Conservation (phyloP, 2,888 invertebrate genomes). For the Amaurobius ferox region DNA sequence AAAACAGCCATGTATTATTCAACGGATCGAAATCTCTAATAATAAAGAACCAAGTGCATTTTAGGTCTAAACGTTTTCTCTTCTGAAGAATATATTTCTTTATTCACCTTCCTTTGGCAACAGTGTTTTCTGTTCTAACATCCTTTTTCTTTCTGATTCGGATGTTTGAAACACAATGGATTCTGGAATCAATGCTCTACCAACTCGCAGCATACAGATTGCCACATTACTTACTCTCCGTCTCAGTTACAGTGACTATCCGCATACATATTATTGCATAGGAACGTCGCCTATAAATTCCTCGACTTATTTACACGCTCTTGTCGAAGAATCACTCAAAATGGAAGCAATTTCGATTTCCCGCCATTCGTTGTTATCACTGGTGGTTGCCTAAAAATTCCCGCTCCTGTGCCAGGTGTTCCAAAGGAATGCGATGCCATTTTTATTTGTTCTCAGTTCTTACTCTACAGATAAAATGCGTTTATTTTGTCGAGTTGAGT, state of each 20-base stretch:
- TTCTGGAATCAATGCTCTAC: constrained; percentile 1
- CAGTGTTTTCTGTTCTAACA: not conserved
- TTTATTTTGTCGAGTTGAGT: constrained; percentile 51
- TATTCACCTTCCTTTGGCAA: not conserved
- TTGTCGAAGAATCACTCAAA: constrained; percentile 58
- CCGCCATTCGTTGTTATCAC: constrained; percentile 39
- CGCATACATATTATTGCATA: constrained; percentile 66
- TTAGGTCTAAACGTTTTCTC: too few species aligned
- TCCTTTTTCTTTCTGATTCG: constrained; percentile 15
- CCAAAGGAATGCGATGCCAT: constrained; percentile 41
- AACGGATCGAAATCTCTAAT: too few species aligned
- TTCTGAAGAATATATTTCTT: too few species aligned
- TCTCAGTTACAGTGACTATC: constrained; percentile 25
- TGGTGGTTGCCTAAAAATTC: constrained; percentile 39
- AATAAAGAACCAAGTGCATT: too few species aligned
- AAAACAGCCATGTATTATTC: too few species aligned
- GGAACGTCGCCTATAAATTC: constrained; percentile 44
- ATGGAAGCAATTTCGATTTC: constrained; percentile 65
- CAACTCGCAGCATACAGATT: constrained; percentile 54
- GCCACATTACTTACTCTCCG: constrained; percentile 39
- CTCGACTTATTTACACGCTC: constrained; percentile 53
- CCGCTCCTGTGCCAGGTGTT: constrained; percentile 43
- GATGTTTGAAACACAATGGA: constrained; percentile 6
- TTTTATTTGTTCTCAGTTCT: constrained; percentile 60
- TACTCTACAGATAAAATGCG: constrained; percentile 35